Evolutionary conservation across 2,888 invertebrate species (phyloP).

Genomic region (Drosophila borborema): DNA sequence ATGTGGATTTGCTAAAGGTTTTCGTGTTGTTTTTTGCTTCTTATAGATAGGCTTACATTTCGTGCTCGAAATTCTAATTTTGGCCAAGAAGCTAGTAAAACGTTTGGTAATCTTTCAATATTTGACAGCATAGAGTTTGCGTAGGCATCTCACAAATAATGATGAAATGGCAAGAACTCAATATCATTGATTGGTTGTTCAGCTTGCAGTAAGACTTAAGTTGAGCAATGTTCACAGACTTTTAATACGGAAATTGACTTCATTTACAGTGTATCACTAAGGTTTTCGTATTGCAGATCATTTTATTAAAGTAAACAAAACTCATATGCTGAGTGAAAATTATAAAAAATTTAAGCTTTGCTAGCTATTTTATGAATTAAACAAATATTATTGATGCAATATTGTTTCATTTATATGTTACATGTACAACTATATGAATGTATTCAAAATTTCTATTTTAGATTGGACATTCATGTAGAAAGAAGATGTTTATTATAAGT

Average conservation of each 20-base stretch:
- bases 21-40: conserved; percentile 39
- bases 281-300: no score
- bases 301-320: no score
- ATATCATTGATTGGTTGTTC: background rate
- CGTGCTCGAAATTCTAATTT: conserved; percentile 18
- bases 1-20: conserved; percentile 60
- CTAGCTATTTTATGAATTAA: no score
- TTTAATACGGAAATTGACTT: background rate
- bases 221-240: background rate
- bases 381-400: no score
- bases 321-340: no score
- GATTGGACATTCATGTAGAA: background rate
- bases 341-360: no score
- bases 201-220: background rate
- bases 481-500: background rate
- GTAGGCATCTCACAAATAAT: background rate
- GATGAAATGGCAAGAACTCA: no score
- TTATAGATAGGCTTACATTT: conserved; percentile 12
- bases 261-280: no score
- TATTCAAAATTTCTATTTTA: background rate
- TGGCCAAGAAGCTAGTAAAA: conserved; percentile 4
- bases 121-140: background rate
- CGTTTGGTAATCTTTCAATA: background rate
- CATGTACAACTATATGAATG: no score
- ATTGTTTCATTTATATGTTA: no score